Conservation (phyloP, 2,888 invertebrate species). For the Megastigmus dorsalis region DNA sequence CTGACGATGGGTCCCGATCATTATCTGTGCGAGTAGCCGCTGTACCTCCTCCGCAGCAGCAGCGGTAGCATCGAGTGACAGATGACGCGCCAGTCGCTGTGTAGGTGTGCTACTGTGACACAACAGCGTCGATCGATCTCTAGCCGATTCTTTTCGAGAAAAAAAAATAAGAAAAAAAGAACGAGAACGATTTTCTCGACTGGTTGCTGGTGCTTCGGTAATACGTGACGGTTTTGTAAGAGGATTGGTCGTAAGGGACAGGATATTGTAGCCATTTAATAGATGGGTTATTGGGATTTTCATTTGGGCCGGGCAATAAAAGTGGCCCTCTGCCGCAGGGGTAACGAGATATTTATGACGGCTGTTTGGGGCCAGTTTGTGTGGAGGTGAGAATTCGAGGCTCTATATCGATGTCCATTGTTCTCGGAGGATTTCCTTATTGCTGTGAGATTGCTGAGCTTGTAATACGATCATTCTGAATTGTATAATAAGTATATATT, state of each 20-base stretch:
- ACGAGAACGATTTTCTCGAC: background rate
- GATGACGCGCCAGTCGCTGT: background rate
- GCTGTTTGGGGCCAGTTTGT: too few species aligned
- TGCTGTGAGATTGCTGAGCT: too few species aligned
- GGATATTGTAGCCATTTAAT: constrained; percentile 11
- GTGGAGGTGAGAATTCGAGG: too few species aligned
- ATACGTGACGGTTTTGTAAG: too few species aligned
- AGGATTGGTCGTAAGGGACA: background rate
- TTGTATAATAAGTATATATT: too few species aligned
- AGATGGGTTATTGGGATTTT: constrained; percentile 6
- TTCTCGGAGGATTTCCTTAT: background rate
- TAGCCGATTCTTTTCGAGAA: too few species aligned
- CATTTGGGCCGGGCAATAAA: constrained; percentile 19
- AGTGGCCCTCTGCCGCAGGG: too few species aligned
- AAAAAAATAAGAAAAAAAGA: too few species aligned
- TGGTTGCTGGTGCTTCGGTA: too few species aligned
- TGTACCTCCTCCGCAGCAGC: too few species aligned
- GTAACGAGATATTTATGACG: constrained; percentile 35
- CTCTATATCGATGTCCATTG: background rate
- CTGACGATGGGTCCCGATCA: background rate
- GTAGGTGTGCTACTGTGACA: background rate
- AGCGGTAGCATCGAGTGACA: constrained; percentile 23
- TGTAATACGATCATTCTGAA: too few species aligned
- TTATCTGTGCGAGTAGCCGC: too few species aligned
- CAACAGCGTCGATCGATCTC: background rate